Evolutionary conservation across 2,888 invertebrate species (phyloP), one percentile per base, ranked within the genome.

Genomic region (Mythimna vitellina): DNA sequence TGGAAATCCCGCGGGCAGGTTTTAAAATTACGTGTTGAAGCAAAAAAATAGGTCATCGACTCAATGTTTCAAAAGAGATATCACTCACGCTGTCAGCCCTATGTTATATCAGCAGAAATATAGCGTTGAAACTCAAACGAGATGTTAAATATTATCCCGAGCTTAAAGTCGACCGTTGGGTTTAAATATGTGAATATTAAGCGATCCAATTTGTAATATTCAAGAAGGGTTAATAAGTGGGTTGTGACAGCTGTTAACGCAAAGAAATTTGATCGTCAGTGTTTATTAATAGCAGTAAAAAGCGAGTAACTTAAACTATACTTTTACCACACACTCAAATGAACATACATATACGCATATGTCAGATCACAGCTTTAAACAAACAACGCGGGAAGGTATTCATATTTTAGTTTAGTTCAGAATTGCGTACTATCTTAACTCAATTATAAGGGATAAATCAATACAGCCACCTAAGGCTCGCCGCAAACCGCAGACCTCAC

Each of bases 401-500:
- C 5, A 58, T 57, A 53, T 79, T 70, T 56, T 38, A 62, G 17
- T 46, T n/a, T n/a, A 51, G 49, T 65, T 57, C 65, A 65, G 56
- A 65, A 53, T 57, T 22, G 67, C 57, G 46, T 58, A 29, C 46
- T 58, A 79, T 76, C 76, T 76, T 53, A 82, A 81, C 66, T 62
- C 32, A 67, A 81, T 81, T 82, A 75, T 65, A 68, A 67, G 63
- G 57, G 63, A 71, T 69, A 71, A 78, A 64, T 82, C 69, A 68
- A 67, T 71, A 63, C 62, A 68, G 81, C 60, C 78, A 70, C 69
- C 69, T 80, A 73, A 73, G 69, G 66, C 64, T 70, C 29, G 81
- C 87, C 79, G 73, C 87, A 87, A 89, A 87, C 86, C 85, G 65
- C 86, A 86, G 72, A 65, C 64, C 56, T 57, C 57, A 54, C 73